phyloP scores from a whole-genome alignment of 2,113 vertebrate genomes.

The Cololabis saira region DNA sequence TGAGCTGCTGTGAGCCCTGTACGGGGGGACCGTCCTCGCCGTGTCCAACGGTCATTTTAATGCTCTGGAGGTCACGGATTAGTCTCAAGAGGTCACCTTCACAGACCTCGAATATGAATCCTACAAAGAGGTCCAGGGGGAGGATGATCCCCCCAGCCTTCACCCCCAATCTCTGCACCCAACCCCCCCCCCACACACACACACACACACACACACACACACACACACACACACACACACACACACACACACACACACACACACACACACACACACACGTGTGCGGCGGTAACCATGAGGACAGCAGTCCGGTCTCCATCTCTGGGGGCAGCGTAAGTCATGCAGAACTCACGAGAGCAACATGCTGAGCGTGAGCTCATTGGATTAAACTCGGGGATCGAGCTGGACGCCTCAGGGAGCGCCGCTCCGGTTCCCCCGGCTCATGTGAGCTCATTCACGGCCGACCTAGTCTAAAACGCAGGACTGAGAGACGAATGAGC shows the following conservation, averaged over 20 bases:
- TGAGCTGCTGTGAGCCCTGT: no score
- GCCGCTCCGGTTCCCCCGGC: slow-evolving; percentile 21
- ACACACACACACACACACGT: background rate
- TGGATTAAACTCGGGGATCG: slow-evolving; percentile 73
- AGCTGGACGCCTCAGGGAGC: slow-evolving; percentile 55
- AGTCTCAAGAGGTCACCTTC: slow-evolving; percentile 74
- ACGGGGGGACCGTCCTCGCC: slow-evolving; percentile 76
- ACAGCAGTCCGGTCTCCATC: slow-evolving; percentile 71
- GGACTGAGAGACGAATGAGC: slow-evolving; percentile 16
- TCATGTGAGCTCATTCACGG: slow-evolving; percentile 16
- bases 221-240: background rate
- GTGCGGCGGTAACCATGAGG: slow-evolving; percentile 13
- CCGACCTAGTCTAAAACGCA: slow-evolving; percentile 28
- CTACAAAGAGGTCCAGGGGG: slow-evolving; percentile 75
- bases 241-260: background rate
- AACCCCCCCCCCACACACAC: slow-evolving; percentile 5
- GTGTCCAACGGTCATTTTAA: slow-evolving; percentile 81
- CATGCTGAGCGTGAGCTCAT: slow-evolving; percentile 81
- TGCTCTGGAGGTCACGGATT: slow-evolving; percentile 81
- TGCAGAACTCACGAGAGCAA: slow-evolving; percentile 82
- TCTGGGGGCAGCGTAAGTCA: slow-evolving; percentile 79
- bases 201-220: background rate
- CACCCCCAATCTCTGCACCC: slow-evolving; percentile 38
- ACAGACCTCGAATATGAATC: slow-evolving; percentile 74
- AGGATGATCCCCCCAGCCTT: slow-evolving; percentile 52